These are phyloP conservation scores for Campylomormyrus numenius DNA, from an alignment of 2,113 vertebrate genomes.

Conservation along the genomic window DNA sequence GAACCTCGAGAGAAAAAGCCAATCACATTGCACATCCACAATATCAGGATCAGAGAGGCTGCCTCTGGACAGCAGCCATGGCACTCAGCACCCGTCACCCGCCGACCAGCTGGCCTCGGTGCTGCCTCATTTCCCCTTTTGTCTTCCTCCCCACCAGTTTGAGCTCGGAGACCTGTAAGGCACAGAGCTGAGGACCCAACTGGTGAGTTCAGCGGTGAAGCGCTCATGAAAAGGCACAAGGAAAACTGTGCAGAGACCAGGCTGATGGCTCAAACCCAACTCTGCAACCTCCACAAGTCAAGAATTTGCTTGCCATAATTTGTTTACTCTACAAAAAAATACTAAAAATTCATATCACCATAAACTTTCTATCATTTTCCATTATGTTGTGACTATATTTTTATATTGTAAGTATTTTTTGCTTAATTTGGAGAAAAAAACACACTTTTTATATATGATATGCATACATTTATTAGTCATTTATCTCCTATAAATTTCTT, in stretches of 20 bases:
- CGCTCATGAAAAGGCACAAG: not conserved
- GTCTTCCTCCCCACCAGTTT: not conserved
- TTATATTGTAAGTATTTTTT: not conserved
- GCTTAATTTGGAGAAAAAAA: not conserved
- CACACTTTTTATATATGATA: not conserved
- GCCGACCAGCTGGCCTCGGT: conserved; percentile 45
- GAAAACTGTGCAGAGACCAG: not conserved
- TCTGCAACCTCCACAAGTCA: not conserved
- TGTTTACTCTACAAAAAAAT: not conserved
- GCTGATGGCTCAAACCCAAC: not conserved
- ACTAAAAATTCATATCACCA: not conserved
- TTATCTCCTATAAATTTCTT: not conserved
- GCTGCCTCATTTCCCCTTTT: not conserved
- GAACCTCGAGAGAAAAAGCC: conserved; percentile 29
- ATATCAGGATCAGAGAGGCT: conserved; percentile 40
- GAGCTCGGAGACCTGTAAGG: not conserved
- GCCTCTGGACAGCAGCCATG: conserved; percentile 33
- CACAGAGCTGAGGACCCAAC: not conserved
- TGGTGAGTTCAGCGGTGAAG: not conserved
- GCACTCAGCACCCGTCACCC: conserved; percentile 37
- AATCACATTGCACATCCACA: conserved; percentile 37
- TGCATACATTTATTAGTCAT: not conserved
- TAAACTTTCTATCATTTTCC: not conserved
- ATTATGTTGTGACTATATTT: not conserved
- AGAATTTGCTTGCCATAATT: not conserved